Evolutionary conservation across 1,140 invertebrate species (phyloP).

Genomic region (Pomphorhynchus laevis): DNA sequence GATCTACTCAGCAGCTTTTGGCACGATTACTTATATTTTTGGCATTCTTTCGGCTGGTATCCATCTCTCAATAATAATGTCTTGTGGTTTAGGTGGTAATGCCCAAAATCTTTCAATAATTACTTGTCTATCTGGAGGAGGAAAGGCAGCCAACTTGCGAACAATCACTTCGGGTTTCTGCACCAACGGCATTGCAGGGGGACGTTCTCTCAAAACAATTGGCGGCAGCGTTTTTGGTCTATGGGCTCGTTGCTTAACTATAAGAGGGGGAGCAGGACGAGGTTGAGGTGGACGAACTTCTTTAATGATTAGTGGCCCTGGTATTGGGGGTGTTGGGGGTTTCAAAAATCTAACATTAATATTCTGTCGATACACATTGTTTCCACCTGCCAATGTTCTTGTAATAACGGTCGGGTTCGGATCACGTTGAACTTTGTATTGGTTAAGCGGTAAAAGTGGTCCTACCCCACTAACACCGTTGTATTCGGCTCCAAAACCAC

Average conservation of each 20-base stretch:
- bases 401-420: constrained; percentile 8
- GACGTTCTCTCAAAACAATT: constrained; percentile 8
- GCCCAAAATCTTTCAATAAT: constrained; percentile 6
- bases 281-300: not conserved
- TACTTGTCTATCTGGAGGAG: not conserved
- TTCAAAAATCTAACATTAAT: constrained; percentile 5
- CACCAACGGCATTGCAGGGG: not conserved
- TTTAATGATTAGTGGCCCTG: constrained; percentile 2
- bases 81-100: constrained; percentile 6
- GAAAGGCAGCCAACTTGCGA: not conserved
- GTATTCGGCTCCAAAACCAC: not conserved
- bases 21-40: constrained; percentile 1
- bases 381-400: constrained; percentile 1
- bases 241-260: constrained; percentile 5
- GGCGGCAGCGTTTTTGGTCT: not conserved
- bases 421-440: constrained; percentile 6
- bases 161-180: not conserved
- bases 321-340: constrained; percentile 4
- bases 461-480: not conserved
- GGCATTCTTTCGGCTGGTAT: constrained; percentile 4
- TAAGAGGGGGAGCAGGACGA: constrained; percentile 6
- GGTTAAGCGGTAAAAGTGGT: not conserved
- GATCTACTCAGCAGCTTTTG: not conserved
- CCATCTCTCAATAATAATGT: constrained; percentile 8
- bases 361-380: constrained; percentile 4